phyloP scores from a whole-genome alignment of 2,888 invertebrate species.

The Temnothorax rugatulus region DNA sequence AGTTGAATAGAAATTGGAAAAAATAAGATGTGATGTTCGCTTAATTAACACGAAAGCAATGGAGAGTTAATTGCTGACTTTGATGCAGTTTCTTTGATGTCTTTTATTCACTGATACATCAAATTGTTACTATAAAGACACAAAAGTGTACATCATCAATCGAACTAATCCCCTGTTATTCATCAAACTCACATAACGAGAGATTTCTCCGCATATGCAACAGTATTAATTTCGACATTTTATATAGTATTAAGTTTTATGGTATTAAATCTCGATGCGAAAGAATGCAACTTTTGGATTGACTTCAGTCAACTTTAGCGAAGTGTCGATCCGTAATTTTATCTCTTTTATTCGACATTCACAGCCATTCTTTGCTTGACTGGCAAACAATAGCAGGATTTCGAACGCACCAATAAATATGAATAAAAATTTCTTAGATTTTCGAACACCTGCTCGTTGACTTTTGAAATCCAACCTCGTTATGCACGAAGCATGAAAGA shows the following conservation, averaged over 20 bases:
- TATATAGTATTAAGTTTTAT: neutral
- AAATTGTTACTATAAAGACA: neutral
- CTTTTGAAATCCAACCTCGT: neutral
- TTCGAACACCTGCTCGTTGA: neutral
- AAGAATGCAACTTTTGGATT: neutral
- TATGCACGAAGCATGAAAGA: neutral
- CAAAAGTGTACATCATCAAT: neutral
- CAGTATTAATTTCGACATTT: neutral
- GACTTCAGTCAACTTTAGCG: neutral
- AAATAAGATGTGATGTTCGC: no score
- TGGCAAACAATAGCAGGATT: slow-evolving; percentile 18
- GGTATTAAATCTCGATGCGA: neutral
- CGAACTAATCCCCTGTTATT: neutral
- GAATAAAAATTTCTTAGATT: slow-evolving; percentile 24
- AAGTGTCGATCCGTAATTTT: slow-evolving; percentile 29
- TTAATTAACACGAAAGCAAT: no score
- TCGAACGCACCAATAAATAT: neutral
- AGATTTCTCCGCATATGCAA: neutral
- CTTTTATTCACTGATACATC: neutral
- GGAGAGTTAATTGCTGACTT: neutral
- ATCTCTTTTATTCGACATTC: slow-evolving; percentile 22
- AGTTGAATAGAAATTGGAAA: no score
- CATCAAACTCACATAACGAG: neutral
- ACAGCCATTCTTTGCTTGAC: neutral
- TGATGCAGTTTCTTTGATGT: neutral